phyloP scores from a whole-genome alignment of 2,113 vertebrate genomes.

The Dissostichus mawsoni region DNA sequence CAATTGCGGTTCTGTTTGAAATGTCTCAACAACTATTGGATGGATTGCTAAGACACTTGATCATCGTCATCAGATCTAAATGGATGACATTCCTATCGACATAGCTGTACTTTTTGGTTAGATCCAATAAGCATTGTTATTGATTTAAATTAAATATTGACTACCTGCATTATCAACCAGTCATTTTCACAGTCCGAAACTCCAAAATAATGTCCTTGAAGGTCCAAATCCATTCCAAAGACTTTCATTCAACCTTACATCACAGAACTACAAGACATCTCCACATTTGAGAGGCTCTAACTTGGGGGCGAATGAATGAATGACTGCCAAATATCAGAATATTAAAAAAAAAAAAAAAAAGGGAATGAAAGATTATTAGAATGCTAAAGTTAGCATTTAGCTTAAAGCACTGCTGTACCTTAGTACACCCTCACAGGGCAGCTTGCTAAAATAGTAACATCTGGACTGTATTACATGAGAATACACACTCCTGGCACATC shows the following conservation, averaged over 20 bases:
- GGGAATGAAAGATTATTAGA: not conserved
- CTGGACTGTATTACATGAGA: slow-evolving; percentile 38
- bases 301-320: too few relatives aligned
- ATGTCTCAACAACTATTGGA: not conserved
- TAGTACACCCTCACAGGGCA: not conserved
- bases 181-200: too few relatives aligned
- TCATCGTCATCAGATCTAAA: not conserved
- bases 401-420: not conserved
- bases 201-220: too few relatives aligned
- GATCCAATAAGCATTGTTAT: too few relatives aligned
- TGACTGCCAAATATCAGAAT: not conserved
- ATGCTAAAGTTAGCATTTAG: slow-evolving; percentile 12
- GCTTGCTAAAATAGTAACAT: slow-evolving; percentile 23
- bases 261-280: too few relatives aligned
- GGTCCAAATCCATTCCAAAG: too few relatives aligned
- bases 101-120: not conserved
- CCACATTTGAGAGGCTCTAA: too few relatives aligned
- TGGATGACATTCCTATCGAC: not conserved
- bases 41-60: not conserved
- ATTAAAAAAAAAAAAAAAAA: not conserved
- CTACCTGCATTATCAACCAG: too few relatives aligned
- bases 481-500: slow-evolving; percentile 4
- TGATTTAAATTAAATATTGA: too few relatives aligned
- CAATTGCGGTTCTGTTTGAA: slow-evolving; percentile 9
- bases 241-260: too few relatives aligned